Conservation (phyloP, 35 echinoderm and acorn worm species). For the Diadema setosum region DNA sequence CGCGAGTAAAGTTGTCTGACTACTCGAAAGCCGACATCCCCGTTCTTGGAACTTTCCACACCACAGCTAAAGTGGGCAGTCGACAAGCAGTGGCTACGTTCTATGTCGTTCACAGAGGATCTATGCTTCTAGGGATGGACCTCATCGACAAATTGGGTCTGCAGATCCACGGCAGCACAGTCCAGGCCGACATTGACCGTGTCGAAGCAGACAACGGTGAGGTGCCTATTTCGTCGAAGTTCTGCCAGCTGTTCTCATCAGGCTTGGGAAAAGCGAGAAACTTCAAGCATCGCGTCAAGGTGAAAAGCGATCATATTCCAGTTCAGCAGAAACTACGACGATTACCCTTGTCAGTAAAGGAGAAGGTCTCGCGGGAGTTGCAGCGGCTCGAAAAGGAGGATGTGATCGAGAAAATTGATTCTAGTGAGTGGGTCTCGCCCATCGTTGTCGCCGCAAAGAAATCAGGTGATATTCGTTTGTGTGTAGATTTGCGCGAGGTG, state of each 20-base stretch:
- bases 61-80: not conserved
- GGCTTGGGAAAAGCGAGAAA: not conserved
- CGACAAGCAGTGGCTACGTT: not conserved
- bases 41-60: constrained; percentile 34
- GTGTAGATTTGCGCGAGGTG: constrained; percentile 59
- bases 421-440: constrained; percentile 71
- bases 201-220: not conserved
- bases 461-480: constrained; percentile 52
- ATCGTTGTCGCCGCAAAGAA: constrained; percentile 36
- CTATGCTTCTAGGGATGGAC: constrained; percentile 37
- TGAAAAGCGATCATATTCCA: not conserved
- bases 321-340: constrained; percentile 42
- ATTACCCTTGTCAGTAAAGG: constrained; percentile 36
- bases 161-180: not conserved
- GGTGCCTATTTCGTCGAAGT: not conserved
- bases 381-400: no score
- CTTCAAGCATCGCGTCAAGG: constrained; percentile 30
- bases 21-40: constrained; percentile 10
- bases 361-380: constrained; percentile 26
- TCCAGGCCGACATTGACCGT: not conserved
- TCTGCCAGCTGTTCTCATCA: not conserved
- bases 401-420: constrained; percentile 65
- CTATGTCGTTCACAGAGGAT: constrained; percentile 23
- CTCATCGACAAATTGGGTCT: constrained; percentile 5
- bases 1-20: not conserved